These are phyloP conservation scores for Hydrocynus forskahlii DNA, from an alignment of 2,797 vertebrate species.

Conservation along the genomic window DNA sequence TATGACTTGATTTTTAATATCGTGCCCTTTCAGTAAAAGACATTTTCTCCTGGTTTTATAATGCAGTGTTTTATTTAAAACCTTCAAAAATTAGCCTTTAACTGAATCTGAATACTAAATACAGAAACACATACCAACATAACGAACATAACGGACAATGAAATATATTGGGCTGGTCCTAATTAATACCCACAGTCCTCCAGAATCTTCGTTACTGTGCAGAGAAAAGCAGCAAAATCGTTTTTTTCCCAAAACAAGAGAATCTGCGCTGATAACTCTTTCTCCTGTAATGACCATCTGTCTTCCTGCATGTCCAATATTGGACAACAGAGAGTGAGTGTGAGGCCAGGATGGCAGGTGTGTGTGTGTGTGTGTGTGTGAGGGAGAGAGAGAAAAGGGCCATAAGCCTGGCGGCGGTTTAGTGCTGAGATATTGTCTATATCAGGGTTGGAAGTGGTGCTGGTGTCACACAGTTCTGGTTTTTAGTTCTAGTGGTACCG, in stretches of 20 bases:
- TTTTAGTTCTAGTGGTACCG: neutral
- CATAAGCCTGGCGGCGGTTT: slow-evolving; percentile 28
- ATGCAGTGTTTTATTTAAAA: too few relatives aligned
- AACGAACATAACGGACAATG: too few relatives aligned
- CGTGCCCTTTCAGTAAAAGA: too few relatives aligned
- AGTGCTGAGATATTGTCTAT: neutral
- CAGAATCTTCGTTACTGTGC: too few relatives aligned
- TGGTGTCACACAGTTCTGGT: neutral
- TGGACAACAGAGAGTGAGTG: neutral
- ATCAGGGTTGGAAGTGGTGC: neutral
- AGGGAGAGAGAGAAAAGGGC: neutral
- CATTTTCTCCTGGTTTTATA: too few relatives aligned
- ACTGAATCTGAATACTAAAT: too few relatives aligned
- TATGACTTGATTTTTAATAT: too few relatives aligned
- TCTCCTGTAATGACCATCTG: slow-evolving; percentile 46
- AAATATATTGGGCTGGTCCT: too few relatives aligned
- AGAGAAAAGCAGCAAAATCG: slow-evolving; percentile 2
- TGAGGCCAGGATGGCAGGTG: slow-evolving; percentile 18
- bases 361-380: neutral
- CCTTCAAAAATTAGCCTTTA: too few relatives aligned
- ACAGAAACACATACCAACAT: too few relatives aligned
- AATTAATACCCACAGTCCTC: too few relatives aligned
- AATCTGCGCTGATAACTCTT: slow-evolving; percentile 38
- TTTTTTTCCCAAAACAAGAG: neutral
- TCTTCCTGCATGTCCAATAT: slow-evolving; percentile 27